These are phyloP conservation scores for Podabrus alpinus DNA, from an alignment of 2,888 invertebrate genomes.

Conservation along the genomic window DNA sequence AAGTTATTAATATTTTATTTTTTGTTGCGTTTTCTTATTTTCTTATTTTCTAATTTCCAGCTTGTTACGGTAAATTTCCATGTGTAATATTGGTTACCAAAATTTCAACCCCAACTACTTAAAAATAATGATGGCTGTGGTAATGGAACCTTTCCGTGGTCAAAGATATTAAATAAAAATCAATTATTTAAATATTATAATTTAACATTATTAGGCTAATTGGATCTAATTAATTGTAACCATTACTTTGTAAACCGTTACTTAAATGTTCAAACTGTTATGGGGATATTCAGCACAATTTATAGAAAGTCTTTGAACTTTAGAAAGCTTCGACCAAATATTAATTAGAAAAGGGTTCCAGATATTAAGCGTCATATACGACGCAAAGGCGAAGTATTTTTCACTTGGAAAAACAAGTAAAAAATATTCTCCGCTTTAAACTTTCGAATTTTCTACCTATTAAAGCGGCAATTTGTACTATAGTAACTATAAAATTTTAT, in stretches of 20 bases:
- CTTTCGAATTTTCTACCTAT: slow-evolving; percentile 2
- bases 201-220: not conserved
- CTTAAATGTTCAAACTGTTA: not conserved
- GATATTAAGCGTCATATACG: slow-evolving; percentile 3
- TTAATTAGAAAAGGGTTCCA: slow-evolving; percentile 1
- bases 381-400: not conserved
- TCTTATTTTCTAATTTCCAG: not conserved
- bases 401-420: not conserved
- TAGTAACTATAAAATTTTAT: not conserved
- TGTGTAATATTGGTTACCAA: not conserved
- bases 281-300: not conserved
- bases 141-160: not conserved
- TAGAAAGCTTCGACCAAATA: slow-evolving; percentile 1
- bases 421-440: not conserved
- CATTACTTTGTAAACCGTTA: not conserved
- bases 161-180: not conserved
- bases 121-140: not conserved
- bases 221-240: not conserved
- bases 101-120: not conserved
- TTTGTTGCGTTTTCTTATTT: not conserved
- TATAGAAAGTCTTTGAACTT: slow-evolving; percentile 4
- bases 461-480: not conserved
- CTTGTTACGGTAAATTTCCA: not conserved
- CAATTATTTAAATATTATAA: not conserved
- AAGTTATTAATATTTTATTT: not conserved